phyloP scores from a whole-genome alignment of 2,888 invertebrate genomes.

The Bugulina stolonifera region DNA sequence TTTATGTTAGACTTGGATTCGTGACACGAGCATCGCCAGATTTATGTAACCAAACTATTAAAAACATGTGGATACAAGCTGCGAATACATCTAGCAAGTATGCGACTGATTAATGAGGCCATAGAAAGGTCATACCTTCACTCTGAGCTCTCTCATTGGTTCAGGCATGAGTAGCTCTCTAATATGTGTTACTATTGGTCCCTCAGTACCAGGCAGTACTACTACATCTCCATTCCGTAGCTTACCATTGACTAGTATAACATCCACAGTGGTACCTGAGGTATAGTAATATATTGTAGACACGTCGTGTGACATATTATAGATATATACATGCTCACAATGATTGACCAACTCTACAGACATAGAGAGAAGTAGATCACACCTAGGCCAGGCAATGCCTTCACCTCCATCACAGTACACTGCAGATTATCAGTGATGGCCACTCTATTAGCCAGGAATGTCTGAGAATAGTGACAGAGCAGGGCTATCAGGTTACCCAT shows the following conservation, averaged over 20 bases:
- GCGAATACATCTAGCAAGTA: no score
- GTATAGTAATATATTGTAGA: slow-evolving; percentile 59
- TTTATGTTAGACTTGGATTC: no score
- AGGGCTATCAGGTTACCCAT: slow-evolving; percentile 94
- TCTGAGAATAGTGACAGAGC: slow-evolving; percentile 87
- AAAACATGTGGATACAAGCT: no score
- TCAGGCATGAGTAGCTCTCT: slow-evolving; percentile 94
- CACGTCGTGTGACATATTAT: background rate
- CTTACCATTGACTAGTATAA: slow-evolving; percentile 94
- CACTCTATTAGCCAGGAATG: slow-evolving; percentile 76
- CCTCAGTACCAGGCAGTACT: slow-evolving; percentile 93
- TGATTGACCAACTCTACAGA: no score
- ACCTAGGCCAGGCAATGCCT: slow-evolving; percentile 83
- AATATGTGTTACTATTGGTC: slow-evolving; percentile 94
- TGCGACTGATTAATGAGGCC: no score
- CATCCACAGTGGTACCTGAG: slow-evolving; percentile 82
- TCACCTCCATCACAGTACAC: slow-evolving; percentile 65
- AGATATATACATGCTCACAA: background rate
- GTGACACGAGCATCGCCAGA: no score
- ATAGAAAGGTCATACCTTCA: slow-evolving; percentile 67
- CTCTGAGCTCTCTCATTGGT: slow-evolving; percentile 91
- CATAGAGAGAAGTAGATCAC: background rate
- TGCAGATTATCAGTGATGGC: slow-evolving; percentile 86
- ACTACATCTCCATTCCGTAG: slow-evolving; percentile 87
- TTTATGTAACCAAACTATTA: no score